These are phyloP conservation scores for Ornithoptera priamus DNA, from an alignment of 2,888 invertebrate species.

Conservation along the genomic window DNA sequence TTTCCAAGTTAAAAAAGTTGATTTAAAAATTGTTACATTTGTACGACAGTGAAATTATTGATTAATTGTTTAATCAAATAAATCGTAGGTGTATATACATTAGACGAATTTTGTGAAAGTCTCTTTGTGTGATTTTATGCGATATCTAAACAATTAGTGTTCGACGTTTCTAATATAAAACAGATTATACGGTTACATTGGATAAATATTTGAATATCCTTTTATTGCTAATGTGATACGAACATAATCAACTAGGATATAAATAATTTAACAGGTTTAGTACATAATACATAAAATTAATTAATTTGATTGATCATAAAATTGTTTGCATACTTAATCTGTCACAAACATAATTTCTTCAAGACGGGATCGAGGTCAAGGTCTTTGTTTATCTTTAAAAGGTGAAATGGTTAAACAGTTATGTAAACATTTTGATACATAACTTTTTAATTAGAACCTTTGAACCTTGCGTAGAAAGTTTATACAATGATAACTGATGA, in stretches of 20 bases:
- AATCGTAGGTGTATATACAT: neutral
- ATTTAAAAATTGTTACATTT: neutral
- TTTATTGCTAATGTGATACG: neutral
- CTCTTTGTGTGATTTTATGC: neutral
- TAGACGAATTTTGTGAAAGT: neutral
- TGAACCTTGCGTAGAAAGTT: neutral
- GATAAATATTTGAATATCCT: neutral
- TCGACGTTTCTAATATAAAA: neutral
- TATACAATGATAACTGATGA: neutral
- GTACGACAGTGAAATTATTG: neutral
- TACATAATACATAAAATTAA: constrained; percentile 5
- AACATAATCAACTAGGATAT: neutral
- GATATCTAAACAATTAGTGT: neutral
- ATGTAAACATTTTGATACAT: constrained; percentile 8
- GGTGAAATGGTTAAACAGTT: constrained; percentile 6
- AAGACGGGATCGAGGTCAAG: neutral
- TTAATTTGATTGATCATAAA: constrained; percentile 20
- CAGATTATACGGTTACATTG: neutral
- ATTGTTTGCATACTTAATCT: constrained; percentile 13
- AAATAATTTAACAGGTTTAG: neutral
- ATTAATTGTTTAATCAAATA: neutral
- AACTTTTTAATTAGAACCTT: neutral
- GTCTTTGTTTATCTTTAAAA: constrained; percentile 7
- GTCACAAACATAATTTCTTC: neutral
- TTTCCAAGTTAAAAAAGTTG: neutral